phyloP scores from a whole-genome alignment of 2,797 vertebrate genomes.

The Heteromormyrus szaboi region DNA sequence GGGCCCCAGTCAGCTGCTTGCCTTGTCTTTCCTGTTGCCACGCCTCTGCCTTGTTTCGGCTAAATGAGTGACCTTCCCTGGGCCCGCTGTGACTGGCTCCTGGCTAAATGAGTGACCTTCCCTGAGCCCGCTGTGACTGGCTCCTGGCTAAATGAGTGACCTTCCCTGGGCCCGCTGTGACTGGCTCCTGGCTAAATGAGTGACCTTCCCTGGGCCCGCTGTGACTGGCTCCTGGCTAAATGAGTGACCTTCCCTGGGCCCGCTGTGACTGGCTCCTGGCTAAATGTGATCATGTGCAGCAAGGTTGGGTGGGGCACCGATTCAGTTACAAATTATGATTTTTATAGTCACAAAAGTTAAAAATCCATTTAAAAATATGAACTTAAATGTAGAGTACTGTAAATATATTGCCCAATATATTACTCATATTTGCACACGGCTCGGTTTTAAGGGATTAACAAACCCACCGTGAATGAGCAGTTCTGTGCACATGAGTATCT shows the following conservation, averaged over 20 bases:
- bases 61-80: background rate
- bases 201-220: background rate
- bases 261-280: background rate
- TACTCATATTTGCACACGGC: background rate
- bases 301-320: background rate
- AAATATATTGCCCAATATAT: background rate
- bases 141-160: background rate
- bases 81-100: background rate
- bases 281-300: background rate
- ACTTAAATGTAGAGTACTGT: background rate
- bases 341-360: background rate
- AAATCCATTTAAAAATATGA: background rate
- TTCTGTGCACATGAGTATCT: background rate
- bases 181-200: background rate
- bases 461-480: background rate
- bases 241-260: background rate
- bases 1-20: background rate
- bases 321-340: background rate
- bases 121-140: background rate
- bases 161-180: background rate
- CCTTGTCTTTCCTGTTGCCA: background rate
- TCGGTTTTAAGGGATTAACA: background rate
- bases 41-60: background rate
- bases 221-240: background rate
- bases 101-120: background rate